Evolutionary conservation across 2,113 vertebrate genomes (phyloP), one percentile per base, ranked within the genome.

Genomic region (Montifringilla adamsi): DNA sequence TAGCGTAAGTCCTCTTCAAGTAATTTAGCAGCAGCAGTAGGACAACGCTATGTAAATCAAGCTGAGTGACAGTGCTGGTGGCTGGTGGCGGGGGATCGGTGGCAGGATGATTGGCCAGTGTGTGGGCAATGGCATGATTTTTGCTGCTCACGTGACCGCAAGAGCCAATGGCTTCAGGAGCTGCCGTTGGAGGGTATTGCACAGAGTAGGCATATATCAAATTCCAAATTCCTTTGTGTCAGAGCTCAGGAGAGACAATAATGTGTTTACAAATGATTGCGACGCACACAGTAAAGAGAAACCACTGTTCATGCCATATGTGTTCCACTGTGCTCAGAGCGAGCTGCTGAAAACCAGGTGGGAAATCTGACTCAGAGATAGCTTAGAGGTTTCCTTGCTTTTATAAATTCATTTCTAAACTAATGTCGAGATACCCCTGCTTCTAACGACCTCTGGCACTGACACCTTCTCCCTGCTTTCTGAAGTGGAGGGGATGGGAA

Each of bases 191-290:
- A 76, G 78, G 73, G 72, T 94, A 89, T 66, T 62, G 19, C 79
- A 68, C 82, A 33, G 76, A 94, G 90, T 26, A 89, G 94, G 93
- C 60, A 72, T 91, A 89, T 75, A 92, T 59, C 77, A 83, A 91
- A 79, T 93, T 97, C 96, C 94, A 90, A 94, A 95, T 96, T 95
- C 94, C 90, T 97, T 96, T 90, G 95, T 92, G 93, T 95, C 95
- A 91, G 88, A 95, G 92, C 92, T 92, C 81, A 95, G 84, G 84
- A 95, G 90, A 87, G 91, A 94, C 89, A 93, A 89, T 94, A 89
- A 78, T n/a, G 49, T 96, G 92, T 96, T 97, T 97, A 95, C 95
- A 97, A 94, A 96, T 94, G 49, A 41, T 86, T 91, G 91, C 89
- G 73, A 93, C 53, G 84, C 80, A 89, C 58, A 85, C 62, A 80